Conservation (phyloP, 2,888 invertebrate genomes). For the Andrena haemorrhoa region DNA sequence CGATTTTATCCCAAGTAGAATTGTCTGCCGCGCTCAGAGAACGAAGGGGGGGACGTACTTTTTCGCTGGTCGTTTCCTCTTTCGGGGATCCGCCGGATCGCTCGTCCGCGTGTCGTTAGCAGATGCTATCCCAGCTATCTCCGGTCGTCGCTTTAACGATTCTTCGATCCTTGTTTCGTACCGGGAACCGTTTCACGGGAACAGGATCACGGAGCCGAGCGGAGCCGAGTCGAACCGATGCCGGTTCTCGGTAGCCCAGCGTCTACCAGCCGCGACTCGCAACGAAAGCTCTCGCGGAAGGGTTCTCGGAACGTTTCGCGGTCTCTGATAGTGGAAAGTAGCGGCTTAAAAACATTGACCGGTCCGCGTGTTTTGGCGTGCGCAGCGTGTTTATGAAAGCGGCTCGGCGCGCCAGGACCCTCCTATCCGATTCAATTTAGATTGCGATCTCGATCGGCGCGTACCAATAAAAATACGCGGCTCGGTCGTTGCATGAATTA, state of each 20-base stretch:
- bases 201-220: no score
- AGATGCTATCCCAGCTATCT: conserved; percentile 47
- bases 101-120: conserved; percentile 42
- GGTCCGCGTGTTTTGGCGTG: not conserved
- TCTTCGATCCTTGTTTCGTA: conserved; percentile 3
- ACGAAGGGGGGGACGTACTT: conserved; percentile 50
- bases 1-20: conserved; percentile 82
- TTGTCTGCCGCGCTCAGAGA: conserved; percentile 72
- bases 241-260: no score
- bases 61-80: conserved; percentile 53
- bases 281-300: not conserved
- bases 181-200: not conserved
- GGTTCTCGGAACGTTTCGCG: not conserved
- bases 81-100: conserved; percentile 31
- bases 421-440: conserved; percentile 71
- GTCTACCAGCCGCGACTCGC: not conserved
- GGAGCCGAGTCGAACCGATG: no score
- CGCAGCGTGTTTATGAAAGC: conserved; percentile 60
- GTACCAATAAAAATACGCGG: conserved; percentile 72
- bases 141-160: conserved; percentile 27
- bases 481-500: conserved; percentile 66
- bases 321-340: not conserved
- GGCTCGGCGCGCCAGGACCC: conserved; percentile 32
- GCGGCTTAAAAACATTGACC: conserved; percentile 31
- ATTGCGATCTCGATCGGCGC: conserved; percentile 81